Conservation (phyloP, 2,113 vertebrate genomes). For the Phrynosoma platyrhinos region DNA sequence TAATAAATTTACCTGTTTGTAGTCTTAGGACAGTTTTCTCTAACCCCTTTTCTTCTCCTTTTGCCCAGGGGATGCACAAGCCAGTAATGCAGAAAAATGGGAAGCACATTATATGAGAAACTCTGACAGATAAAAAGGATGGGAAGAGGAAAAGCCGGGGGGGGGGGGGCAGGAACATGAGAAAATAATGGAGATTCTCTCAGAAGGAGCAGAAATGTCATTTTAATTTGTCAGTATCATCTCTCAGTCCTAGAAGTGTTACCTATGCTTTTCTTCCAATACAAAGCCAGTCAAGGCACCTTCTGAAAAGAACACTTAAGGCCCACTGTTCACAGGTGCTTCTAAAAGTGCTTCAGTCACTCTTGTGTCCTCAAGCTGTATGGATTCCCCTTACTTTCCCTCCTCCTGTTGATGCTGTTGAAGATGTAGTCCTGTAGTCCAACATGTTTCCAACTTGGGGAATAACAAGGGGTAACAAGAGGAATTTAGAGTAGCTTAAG, state of each 20-base stretch:
- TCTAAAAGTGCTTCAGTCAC: not conserved
- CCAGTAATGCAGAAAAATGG: constrained; percentile 7
- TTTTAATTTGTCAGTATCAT: not conserved
- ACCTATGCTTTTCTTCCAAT: not conserved
- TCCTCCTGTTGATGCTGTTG: too few species aligned
- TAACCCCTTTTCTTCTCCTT: not conserved
- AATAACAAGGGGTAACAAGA: too few species aligned
- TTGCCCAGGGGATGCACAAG: not conserved
- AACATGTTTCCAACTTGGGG: too few species aligned
- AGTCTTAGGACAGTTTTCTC: not conserved
- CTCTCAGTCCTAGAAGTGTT: not conserved
- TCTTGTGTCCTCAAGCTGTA: not conserved
- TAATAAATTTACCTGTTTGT: not conserved
- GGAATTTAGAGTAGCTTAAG: too few species aligned
- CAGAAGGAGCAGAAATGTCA: constrained; percentile 7
- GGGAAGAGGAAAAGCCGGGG: not conserved
- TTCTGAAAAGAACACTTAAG: not conserved
- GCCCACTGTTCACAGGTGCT: not conserved
- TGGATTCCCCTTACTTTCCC: not conserved
- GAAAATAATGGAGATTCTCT: constrained; percentile 10
- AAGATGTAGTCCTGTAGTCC: too few species aligned
- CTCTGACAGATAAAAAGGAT: not conserved
- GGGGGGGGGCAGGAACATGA: not conserved
- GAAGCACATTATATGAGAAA: not conserved
- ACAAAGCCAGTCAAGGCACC: not conserved